phyloP scores from a whole-genome alignment of 2,888 invertebrate genomes.

The Eilema sororculum region DNA sequence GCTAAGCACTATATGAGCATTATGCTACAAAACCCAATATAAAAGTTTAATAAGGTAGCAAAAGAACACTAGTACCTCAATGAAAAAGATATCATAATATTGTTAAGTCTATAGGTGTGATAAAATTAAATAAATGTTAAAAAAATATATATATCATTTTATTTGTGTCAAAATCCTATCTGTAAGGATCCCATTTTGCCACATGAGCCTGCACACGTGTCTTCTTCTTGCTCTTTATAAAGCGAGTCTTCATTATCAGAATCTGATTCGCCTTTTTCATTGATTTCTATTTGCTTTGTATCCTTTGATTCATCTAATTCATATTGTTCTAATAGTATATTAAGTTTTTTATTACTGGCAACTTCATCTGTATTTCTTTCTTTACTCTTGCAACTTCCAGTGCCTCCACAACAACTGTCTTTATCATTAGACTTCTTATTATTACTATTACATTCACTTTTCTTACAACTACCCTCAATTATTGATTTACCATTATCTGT shows the following conservation, averaged over 20 bases:
- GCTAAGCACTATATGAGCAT: background rate
- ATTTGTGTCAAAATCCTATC: slow-evolving; percentile 47
- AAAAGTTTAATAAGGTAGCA: background rate
- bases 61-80: slow-evolving; percentile 1
- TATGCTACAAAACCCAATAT: background rate
- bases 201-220: slow-evolving; percentile 73
- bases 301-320: slow-evolving; percentile 55
- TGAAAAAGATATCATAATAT: slow-evolving; percentile 21
- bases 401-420: slow-evolving; percentile 58
- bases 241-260: slow-evolving; percentile 56
- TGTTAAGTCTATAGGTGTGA: slow-evolving; percentile 46
- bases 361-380: slow-evolving; percentile 37
- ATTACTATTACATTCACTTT: slow-evolving; percentile 33
- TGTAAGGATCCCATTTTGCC: slow-evolving; percentile 65
- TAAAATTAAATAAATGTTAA: slow-evolving; percentile 43
- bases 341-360: slow-evolving; percentile 62
- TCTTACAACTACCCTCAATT: slow-evolving; percentile 47
- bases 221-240: slow-evolving; percentile 62
- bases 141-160: slow-evolving; percentile 24
- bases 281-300: slow-evolving; percentile 26
- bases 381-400: slow-evolving; percentile 55
- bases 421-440: slow-evolving; percentile 43
- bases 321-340: slow-evolving; percentile 66
- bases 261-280: slow-evolving; percentile 38
- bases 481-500: slow-evolving; percentile 47